Evolutionary conservation across 2,113 vertebrate species (phyloP).

Genomic region (Zosterops pallidus): DNA sequence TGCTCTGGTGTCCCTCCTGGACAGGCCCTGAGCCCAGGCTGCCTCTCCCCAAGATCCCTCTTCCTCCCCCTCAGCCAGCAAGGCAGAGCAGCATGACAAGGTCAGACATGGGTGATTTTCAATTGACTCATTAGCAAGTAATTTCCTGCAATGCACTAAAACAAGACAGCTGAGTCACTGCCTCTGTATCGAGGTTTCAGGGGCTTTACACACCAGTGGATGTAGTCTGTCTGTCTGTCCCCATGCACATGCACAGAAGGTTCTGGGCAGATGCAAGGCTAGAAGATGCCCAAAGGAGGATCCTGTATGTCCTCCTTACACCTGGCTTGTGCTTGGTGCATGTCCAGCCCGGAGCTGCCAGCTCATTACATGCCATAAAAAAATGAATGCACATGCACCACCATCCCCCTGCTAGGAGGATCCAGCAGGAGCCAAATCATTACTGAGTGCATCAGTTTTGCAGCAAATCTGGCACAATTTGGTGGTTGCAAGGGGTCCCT

Average conservation of each 20-base stretch:
- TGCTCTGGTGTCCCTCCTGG: background rate
- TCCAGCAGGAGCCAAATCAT: background rate
- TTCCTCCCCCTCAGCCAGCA: background rate
- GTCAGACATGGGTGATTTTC: background rate
- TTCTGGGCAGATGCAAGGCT: fast-evolving
- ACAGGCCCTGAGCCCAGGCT: background rate
- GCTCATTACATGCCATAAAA: background rate
- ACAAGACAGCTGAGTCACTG: background rate
- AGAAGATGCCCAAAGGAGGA: background rate
- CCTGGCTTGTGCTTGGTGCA: background rate
- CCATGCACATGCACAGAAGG: fast-evolving
- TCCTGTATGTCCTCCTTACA: background rate
- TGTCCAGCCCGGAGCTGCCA: background rate
- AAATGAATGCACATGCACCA: background rate
- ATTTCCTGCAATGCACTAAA: background rate
- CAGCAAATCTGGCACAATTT: background rate
- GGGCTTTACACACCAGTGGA: background rate
- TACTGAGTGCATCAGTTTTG: background rate
- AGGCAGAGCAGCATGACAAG: fast-evolving
- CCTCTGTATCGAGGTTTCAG: background rate
- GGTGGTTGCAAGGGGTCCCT: background rate
- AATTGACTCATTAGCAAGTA: background rate
- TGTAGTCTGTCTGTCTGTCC: fast-evolving
- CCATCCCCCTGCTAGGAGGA: too few relatives aligned
- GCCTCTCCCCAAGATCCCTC: background rate